These are phyloP conservation scores for Chlorodrepanis virens DNA, from an alignment of 2,113 vertebrate genomes.

Conservation along the genomic window DNA sequence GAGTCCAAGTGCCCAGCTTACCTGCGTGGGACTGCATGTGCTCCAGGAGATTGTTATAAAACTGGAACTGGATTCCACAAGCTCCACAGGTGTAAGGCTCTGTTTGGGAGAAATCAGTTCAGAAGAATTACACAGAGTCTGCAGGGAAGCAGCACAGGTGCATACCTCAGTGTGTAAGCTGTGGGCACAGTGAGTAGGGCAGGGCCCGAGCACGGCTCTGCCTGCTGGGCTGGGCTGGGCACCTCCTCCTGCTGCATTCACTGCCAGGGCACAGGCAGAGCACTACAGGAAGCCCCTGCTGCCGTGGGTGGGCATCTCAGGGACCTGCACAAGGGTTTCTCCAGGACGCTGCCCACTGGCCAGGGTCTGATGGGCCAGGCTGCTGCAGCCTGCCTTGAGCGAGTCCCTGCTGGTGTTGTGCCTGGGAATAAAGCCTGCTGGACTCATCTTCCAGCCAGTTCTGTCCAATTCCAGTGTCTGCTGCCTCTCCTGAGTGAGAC, in stretches of 20 bases:
- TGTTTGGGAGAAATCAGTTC: constrained; percentile 81
- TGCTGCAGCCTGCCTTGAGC: not conserved
- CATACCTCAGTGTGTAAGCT: not conserved
- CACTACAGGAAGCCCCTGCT: not conserved
- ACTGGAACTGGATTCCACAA: constrained; percentile 99
- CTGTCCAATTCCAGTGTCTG: not conserved
- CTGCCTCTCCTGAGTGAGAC: not conserved
- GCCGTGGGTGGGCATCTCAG: accelerated
- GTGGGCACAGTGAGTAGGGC: not conserved
- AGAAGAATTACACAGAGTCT: constrained; percentile 31
- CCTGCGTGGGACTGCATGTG: constrained; percentile 99
- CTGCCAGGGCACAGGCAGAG: not conserved
- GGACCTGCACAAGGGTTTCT: not conserved
- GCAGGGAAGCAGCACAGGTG: constrained; percentile 51
- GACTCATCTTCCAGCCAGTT: not conserved
- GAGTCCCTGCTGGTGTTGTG: not conserved
- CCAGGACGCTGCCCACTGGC: not conserved
- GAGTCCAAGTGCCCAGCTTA: constrained; percentile 70
- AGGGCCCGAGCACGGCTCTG: not conserved
- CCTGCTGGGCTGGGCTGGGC: not conserved
- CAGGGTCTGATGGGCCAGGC: accelerated
- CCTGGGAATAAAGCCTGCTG: not conserved
- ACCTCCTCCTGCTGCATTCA: not conserved
- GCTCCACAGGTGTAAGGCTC: constrained; percentile 98
- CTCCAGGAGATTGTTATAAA: constrained; percentile 99